Evolutionary conservation across 2,797 vertebrate species (phyloP).

Genomic region (Acanthurus lineatus): DNA sequence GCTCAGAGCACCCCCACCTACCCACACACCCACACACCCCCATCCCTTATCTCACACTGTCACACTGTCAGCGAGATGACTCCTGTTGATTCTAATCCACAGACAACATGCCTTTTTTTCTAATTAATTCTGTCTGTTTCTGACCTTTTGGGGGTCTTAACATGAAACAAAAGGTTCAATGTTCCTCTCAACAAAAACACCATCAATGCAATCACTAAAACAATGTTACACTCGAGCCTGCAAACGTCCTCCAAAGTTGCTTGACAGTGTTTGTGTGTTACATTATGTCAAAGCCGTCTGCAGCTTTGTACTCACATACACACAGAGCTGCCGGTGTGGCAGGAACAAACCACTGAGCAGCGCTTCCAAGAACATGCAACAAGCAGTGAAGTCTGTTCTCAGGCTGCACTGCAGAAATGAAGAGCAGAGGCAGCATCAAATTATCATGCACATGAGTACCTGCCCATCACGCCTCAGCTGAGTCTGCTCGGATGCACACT

Average conservation of each 20-base stretch:
- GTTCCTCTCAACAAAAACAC: neutral
- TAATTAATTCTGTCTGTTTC: neutral
- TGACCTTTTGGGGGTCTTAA: neutral
- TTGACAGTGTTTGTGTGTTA: neutral
- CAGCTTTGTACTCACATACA: constrained; percentile 20
- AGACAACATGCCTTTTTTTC: neutral
- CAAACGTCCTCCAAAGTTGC: constrained; percentile 4
- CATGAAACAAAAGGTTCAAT: neutral
- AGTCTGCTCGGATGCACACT: constrained; percentile 14
- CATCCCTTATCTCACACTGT: neutral
- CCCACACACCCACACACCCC: neutral
- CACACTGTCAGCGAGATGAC: neutral
- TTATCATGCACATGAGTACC: constrained; percentile 36
- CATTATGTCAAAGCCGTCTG: constrained; percentile 4
- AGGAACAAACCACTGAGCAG: constrained; percentile 19
- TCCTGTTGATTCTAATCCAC: neutral
- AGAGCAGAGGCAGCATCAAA: constrained; percentile 39
- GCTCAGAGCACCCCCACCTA: neutral
- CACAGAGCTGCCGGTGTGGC: constrained; percentile 15
- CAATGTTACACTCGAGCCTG: neutral
- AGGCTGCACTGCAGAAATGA: constrained; percentile 38
- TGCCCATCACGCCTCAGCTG: constrained; percentile 38
- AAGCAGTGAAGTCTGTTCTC: constrained; percentile 36
- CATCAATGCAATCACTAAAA: neutral
- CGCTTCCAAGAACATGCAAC: constrained; percentile 30